Evolutionary conservation across 2,113 vertebrate species (phyloP).

Genomic region (Anoura caudifer): DNA sequence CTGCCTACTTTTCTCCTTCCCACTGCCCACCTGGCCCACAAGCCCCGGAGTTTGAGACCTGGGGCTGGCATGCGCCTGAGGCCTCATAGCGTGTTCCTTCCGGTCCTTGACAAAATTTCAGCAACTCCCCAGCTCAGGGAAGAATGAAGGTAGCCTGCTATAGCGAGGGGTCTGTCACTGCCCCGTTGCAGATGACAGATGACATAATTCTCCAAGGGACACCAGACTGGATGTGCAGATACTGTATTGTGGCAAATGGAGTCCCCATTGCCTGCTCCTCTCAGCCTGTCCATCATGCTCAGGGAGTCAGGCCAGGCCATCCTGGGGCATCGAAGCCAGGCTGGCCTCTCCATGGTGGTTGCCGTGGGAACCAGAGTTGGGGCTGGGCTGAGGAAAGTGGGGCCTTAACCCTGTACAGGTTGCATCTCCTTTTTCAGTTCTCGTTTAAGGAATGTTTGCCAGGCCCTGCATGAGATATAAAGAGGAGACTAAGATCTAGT

Average conservation of each 20-base stretch:
- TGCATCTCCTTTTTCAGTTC: neutral
- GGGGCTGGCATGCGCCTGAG: neutral
- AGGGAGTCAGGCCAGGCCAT: neutral
- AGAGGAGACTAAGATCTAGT: neutral
- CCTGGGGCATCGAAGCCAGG: neutral
- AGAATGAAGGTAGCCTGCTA: neutral
- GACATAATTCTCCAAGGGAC: neutral
- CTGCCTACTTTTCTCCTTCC: neutral
- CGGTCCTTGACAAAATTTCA: neutral
- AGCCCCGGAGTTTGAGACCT: neutral
- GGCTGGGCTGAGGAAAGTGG: neutral
- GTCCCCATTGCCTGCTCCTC: neutral
- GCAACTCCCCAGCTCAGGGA: neutral
- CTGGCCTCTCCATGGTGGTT: neutral
- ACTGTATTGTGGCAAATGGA: neutral
- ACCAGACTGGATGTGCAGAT: neutral
- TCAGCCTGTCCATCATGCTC: neutral
- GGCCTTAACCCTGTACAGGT: neutral
- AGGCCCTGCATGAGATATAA: neutral
- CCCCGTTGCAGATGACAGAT: neutral
- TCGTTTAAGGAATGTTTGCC: neutral
- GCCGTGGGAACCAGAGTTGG: neutral
- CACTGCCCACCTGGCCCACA: neutral
- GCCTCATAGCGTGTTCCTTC: neutral
- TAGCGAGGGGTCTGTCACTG: accelerated